These are phyloP conservation scores for Lithophane leautieri DNA, from an alignment of 2,888 invertebrate species.

Conservation along the genomic window DNA sequence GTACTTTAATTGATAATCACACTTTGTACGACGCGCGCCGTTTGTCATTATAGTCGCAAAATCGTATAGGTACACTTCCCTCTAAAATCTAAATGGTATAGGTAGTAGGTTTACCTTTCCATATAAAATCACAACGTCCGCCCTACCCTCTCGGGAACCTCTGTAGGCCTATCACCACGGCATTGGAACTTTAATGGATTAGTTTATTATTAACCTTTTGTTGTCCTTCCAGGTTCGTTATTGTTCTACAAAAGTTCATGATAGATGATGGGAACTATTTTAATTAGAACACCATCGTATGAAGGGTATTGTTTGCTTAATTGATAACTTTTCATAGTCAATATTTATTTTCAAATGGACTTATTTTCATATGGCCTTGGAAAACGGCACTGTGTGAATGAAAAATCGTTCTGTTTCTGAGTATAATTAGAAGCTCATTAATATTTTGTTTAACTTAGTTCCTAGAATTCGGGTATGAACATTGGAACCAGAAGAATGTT, in stretches of 20 bases:
- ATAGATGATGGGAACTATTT: slow-evolving; percentile 15
- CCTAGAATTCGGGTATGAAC: neutral
- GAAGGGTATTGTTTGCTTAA: slow-evolving; percentile 9
- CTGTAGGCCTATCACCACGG: neutral
- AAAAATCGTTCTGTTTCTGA: neutral
- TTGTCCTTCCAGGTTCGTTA: slow-evolving; percentile 21
- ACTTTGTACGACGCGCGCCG: neutral
- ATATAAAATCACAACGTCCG: slow-evolving; percentile 5
- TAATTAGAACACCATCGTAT: slow-evolving; percentile 20
- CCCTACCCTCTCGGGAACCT: neutral
- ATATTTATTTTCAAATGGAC: neutral
- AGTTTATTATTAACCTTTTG: slow-evolving; percentile 49
- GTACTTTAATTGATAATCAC: neutral
- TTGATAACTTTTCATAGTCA: neutral
- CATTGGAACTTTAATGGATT: slow-evolving; percentile 47
- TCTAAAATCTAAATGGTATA: neutral
- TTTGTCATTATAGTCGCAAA: neutral
- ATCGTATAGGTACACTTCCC: neutral
- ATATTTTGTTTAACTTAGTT: neutral
- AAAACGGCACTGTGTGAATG: neutral
- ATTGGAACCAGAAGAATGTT: neutral
- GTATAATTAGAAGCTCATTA: neutral
- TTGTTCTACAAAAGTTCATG: slow-evolving; percentile 15
- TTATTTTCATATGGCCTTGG: neutral
- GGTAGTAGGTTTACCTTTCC: neutral